Base-by-base conservation (phyloP, 1,140 invertebrate species). In the Asobara japonica region DNA sequence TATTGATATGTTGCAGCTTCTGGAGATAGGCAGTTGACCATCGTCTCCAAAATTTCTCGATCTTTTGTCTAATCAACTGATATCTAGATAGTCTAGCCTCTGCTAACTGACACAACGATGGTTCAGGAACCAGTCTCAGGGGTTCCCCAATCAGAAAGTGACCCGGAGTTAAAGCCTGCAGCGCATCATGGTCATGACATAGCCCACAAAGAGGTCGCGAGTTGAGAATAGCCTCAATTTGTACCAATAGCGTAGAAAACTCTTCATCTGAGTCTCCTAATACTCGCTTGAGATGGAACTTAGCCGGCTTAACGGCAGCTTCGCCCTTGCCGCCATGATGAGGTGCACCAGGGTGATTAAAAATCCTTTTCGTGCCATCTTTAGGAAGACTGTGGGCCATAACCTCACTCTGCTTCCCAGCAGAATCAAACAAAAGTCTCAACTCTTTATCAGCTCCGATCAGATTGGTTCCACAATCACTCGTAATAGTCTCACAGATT, bases 131-230 rank as follows among this genome's bases (percentile, higher is more conserved):
- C 0, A 69, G 11, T 0, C 65, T 71, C 0, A 78, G 65, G 6
- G 82, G 75, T 3, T 65, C 61, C 0, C 80, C 81, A 20, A 84
- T 75, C n/a, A 87, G 31, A 61, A 83, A 84, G 74, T 85, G 83
- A 6, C 77, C 79, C 13, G 84, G 80, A 13, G 80, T 80, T 27
- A 83, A 29, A 18, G 74, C 74, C 20, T 69, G 51, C 3, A 72
- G 20, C 45, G 82, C 80, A 1, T 38, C 4, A 4, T 76, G 77
- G 71, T 77, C 75, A 33, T 62, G 36, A 2, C 72, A 73, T 30
- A 81, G n/a, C 0, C 65, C 74, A 65, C 51, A 74, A 11, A 76
- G 31, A 0, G 65, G 36, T 25, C 22, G 36, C 1, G 38, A 67
- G n/a, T 67, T 67, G 0, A 48, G 25, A 5, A 45, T 11, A 27